phyloP scores from a whole-genome alignment of 1,140 invertebrate species.

The Drosophila kurseongensis region DNA sequence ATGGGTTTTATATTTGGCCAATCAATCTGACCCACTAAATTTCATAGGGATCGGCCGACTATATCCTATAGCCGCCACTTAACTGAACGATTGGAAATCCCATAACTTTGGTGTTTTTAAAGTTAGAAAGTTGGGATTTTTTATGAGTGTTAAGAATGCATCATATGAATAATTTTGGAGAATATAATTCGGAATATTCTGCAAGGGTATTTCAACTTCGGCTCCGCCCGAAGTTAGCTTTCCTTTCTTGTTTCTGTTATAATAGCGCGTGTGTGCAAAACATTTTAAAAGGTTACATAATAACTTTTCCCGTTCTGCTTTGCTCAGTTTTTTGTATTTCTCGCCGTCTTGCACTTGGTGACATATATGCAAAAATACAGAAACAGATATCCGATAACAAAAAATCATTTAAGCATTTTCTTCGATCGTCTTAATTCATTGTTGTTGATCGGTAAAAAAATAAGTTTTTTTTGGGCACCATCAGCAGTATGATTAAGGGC shows the following conservation, averaged over 20 bases:
- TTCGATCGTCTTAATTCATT: slow-evolving; percentile 35
- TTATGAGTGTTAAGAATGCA: too few species aligned
- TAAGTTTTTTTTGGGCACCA: slow-evolving; percentile 17
- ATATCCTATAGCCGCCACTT: too few species aligned
- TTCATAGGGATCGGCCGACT: too few species aligned
- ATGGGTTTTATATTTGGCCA: too few species aligned
- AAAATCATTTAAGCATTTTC: slow-evolving; percentile 15
- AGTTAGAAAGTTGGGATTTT: too few species aligned
- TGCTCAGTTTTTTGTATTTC: slow-evolving; percentile 37
- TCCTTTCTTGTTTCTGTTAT: slow-evolving; percentile 29
- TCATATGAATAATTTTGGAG: too few species aligned
- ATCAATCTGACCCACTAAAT: too few species aligned
- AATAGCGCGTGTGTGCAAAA: slow-evolving; percentile 14
- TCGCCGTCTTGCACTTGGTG: slow-evolving; percentile 23
- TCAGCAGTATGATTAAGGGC: slow-evolving; percentile 23
- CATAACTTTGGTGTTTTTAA: too few species aligned
- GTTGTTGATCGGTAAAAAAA: slow-evolving; percentile 1
- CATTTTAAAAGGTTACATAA: slow-evolving; percentile 54
- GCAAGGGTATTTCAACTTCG: too few species aligned
- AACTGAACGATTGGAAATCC: too few species aligned
- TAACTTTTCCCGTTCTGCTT: slow-evolving; percentile 42
- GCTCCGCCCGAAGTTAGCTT: too few species aligned
- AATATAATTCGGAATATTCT: too few species aligned
- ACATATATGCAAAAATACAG: neutral
- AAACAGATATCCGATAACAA: slow-evolving; percentile 20